A percentile compares a stretch with the other conserved stretches of the same genome.
These are phyloP conservation scores for Pseudococcus viburni DNA, from an alignment of 2,888 invertebrate genomes.

Conservation along the genomic window DNA sequence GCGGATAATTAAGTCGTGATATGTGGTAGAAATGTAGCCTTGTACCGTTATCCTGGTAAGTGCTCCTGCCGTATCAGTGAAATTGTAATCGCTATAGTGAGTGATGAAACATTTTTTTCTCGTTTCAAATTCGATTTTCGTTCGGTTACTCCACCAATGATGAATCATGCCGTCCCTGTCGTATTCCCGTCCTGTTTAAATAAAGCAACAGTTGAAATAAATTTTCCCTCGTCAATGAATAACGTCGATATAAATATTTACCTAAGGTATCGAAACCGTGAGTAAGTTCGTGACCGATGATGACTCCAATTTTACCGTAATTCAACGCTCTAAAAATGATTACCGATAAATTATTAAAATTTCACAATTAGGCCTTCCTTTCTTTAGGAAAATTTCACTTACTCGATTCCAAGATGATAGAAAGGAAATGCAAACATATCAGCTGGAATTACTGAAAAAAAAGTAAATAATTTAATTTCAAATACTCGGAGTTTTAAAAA, in stretches of 20 bases:
- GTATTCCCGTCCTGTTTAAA: slow-evolving; percentile 80
- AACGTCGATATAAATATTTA: slow-evolving; percentile 70
- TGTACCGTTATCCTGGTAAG: slow-evolving; percentile 26
- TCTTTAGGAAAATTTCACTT: slow-evolving; percentile 71
- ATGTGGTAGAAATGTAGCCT: neutral
- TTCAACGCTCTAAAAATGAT: slow-evolving; percentile 71
- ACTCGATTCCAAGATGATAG: slow-evolving; percentile 80
- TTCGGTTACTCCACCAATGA: slow-evolving; percentile 83
- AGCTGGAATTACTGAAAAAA: slow-evolving; percentile 73
- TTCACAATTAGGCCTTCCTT: neutral
- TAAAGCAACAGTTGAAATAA: slow-evolving; percentile 31
- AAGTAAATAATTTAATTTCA: neutral
- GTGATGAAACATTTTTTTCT: slow-evolving; percentile 82
- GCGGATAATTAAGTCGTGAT: neutral
- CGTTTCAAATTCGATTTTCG: slow-evolving; percentile 78
- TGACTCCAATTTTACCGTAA: slow-evolving; percentile 86
- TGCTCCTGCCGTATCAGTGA: slow-evolving; percentile 76
- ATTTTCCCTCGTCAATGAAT: neutral
- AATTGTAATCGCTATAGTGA: slow-evolving; percentile 79
- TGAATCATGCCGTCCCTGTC: slow-evolving; percentile 86
- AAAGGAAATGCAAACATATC: slow-evolving; percentile 74
- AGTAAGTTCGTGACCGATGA: slow-evolving; percentile 88
- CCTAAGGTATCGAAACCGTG: slow-evolving; percentile 85
- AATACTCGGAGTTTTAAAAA: neutral
- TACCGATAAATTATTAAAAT: neutral